Evolutionary conservation across 2,797 vertebrate species (phyloP).

Genomic region (Chrysocyon brachyurus): DNA sequence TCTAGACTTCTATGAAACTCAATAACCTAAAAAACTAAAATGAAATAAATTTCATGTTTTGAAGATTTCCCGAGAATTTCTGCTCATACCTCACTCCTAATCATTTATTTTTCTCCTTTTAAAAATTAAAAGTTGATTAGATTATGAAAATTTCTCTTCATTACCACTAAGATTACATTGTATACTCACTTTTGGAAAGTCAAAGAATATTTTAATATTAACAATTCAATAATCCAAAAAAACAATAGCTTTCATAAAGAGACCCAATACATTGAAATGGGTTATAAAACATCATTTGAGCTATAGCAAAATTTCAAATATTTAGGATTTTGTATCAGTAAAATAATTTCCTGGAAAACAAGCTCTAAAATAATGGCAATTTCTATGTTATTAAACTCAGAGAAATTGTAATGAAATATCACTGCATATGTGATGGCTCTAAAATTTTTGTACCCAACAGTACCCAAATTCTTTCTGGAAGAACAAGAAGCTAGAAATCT

Average conservation of each 20-base stretch:
- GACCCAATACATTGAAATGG: not conserved
- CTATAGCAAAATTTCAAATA: not conserved
- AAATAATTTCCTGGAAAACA: not conserved
- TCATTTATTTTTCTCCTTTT: not conserved
- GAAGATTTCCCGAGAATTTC: not conserved
- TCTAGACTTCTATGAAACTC: not conserved
- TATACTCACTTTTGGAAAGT: not conserved
- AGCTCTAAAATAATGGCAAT: not conserved
- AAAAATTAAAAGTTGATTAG: not conserved
- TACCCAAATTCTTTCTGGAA: not conserved
- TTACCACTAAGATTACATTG: not conserved
- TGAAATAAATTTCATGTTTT: not conserved
- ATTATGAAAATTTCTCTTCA: not conserved
- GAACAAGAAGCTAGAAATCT: not conserved
- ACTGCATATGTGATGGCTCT: not conserved
- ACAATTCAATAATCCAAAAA: not conserved
- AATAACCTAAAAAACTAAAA: not conserved
- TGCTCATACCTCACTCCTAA: not conserved
- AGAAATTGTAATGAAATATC: not conserved
- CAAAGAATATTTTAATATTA: constrained; percentile 1
- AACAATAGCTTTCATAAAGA: not conserved
- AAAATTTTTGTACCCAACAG: not conserved
- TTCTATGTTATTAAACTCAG: not conserved
- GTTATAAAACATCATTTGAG: not conserved
- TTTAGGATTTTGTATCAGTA: not conserved